These are phyloP conservation scores for Dasysyrphus albostriatus DNA, from an alignment of 2,888 invertebrate species.

Conservation along the genomic window DNA sequence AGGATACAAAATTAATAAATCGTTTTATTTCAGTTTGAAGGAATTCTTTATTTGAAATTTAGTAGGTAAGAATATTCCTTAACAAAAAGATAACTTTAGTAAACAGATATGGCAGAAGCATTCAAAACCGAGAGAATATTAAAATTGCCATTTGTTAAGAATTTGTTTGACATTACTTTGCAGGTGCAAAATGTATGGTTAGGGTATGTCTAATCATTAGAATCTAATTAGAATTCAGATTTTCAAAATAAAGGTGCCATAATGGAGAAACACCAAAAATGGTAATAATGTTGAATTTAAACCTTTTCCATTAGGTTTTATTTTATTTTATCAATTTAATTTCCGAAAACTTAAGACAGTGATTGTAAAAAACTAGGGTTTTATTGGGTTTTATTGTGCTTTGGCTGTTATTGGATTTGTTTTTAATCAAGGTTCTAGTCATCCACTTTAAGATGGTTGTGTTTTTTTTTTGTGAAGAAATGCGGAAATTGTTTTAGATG, in stretches of 20 bases:
- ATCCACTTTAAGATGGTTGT: too few relatives aligned
- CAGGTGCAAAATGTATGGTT: too few relatives aligned
- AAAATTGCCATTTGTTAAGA: conserved; percentile 1
- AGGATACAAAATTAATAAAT: conserved; percentile 53
- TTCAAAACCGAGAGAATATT: neutral
- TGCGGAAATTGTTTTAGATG: too few relatives aligned
- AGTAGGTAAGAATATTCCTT: neutral
- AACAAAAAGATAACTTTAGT: neutral
- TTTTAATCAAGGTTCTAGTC: too few relatives aligned
- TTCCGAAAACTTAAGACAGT: too few relatives aligned
- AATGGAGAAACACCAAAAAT: neutral
- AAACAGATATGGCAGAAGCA: neutral
- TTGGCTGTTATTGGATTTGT: too few relatives aligned
- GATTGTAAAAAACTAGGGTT: too few relatives aligned
- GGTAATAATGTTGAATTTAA: neutral
- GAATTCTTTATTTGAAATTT: conserved; percentile 5
- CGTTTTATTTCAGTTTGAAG: neutral
- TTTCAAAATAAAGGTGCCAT: neutral
- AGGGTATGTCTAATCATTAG: neutral
- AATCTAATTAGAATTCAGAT: neutral
- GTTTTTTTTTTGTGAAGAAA: too few relatives aligned
- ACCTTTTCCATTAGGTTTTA: too few relatives aligned
- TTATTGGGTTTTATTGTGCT: too few relatives aligned
- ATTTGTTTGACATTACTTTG: neutral
- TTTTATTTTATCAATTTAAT: too few relatives aligned